phyloP scores from a whole-genome alignment of 2,888 invertebrate species.

The Unio pictorum region DNA sequence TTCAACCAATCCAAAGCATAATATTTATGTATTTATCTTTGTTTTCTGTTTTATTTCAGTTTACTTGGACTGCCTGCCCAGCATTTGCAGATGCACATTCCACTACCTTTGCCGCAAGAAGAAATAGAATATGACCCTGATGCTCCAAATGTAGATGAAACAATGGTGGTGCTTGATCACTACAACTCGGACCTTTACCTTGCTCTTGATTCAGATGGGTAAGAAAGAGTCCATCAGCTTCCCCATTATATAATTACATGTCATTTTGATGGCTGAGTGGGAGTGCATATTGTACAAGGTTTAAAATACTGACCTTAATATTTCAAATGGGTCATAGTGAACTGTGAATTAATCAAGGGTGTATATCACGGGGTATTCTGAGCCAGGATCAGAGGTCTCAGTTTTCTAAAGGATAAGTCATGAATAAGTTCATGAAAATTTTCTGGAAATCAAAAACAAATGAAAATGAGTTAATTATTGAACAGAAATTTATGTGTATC shows the following conservation, averaged over 20 bases:
- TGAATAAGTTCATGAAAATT: too few relatives aligned
- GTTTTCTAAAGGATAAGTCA: too few relatives aligned
- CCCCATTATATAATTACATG: neutral
- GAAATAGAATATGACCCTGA: slow-evolving; percentile 5
- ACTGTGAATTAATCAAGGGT: too few relatives aligned
- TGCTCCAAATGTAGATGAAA: slow-evolving; percentile 38
- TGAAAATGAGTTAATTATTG: too few relatives aligned
- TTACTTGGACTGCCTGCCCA: slow-evolving; percentile 33
- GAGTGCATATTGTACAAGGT: neutral
- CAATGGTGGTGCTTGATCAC: slow-evolving; percentile 57
- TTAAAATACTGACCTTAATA: too few relatives aligned
- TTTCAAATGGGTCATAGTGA: too few relatives aligned
- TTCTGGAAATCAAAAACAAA: too few relatives aligned
- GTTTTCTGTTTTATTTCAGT: slow-evolving; percentile 16
- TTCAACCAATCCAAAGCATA: neutral
- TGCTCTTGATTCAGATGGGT: slow-evolving; percentile 64
- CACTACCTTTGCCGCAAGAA: slow-evolving; percentile 14
- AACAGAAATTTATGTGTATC: too few relatives aligned
- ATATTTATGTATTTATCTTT: neutral
- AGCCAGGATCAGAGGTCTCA: too few relatives aligned
- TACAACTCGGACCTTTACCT: slow-evolving; percentile 68
- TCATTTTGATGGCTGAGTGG: neutral
- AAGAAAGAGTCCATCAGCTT: slow-evolving; percentile 27
- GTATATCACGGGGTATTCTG: too few relatives aligned
- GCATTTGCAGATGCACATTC: slow-evolving; percentile 16